A percentile compares a stretch with the other conserved stretches of the same genome.
These are phyloP conservation scores for Dryobotodes eremita DNA, from an alignment of 2,888 invertebrate species.

Conservation along the genomic window DNA sequence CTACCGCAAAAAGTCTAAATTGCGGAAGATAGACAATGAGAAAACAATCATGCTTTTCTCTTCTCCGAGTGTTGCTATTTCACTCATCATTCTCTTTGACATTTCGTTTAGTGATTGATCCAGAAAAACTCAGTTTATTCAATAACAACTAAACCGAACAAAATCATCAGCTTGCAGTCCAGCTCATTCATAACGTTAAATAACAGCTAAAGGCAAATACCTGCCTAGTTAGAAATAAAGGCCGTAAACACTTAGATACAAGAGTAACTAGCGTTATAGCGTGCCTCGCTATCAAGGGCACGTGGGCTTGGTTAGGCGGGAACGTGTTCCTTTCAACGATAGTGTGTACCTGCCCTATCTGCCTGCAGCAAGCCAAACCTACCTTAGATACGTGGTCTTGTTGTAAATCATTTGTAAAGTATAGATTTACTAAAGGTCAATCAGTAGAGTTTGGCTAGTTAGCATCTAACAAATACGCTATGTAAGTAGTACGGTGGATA, in stretches of 20 bases:
- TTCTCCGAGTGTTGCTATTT: background rate
- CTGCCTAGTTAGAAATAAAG: slow-evolving; percentile 39
- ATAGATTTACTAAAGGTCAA: background rate
- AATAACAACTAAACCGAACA: background rate
- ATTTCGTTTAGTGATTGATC: background rate
- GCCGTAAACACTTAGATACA: slow-evolving; percentile 26
- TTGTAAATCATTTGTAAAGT: slow-evolving; percentile 8
- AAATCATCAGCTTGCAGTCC: background rate
- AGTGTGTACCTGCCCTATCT: background rate
- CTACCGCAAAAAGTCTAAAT: slow-evolving; percentile 16
- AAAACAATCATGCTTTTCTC: background rate
- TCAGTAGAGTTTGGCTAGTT: background rate
- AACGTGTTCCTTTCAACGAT: slow-evolving; percentile 24
- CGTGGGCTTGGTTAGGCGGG: slow-evolving; percentile 1
- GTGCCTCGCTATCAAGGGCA: slow-evolving; percentile 28
- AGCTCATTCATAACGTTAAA: slow-evolving; percentile 17
- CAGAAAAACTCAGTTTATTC: background rate
- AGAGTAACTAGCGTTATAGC: slow-evolving; percentile 28
- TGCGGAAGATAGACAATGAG: slow-evolving; percentile 9
- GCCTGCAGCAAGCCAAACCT: background rate
- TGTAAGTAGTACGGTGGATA: background rate
- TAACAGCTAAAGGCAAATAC: slow-evolving; percentile 28
- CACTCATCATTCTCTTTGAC: background rate
- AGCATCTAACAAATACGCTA: background rate
- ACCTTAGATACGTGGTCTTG: background rate